Conservation (phyloP, 2,113 vertebrate species). For the Etheostoma cragini region DNA sequence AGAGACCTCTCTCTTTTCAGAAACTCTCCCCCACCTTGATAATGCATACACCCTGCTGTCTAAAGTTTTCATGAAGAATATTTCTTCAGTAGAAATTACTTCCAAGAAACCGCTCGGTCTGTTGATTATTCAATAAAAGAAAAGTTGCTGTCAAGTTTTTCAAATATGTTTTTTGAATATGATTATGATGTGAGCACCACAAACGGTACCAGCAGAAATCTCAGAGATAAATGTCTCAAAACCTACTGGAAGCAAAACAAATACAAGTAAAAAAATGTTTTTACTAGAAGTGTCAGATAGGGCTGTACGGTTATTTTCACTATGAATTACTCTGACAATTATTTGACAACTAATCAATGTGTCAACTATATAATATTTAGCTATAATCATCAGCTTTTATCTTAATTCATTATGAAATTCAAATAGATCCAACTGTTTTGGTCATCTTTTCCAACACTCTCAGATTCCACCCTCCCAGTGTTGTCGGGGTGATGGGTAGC, state of each 20-base stretch:
- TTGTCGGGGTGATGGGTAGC: conserved; percentile 94
- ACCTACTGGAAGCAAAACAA: neutral
- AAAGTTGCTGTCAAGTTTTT: too few species aligned
- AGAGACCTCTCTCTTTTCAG: neutral
- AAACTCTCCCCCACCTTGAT: neutral
- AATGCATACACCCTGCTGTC: neutral
- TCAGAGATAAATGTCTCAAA: neutral
- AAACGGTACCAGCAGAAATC: neutral
- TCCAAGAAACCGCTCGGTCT: neutral
- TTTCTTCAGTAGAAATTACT: neutral
- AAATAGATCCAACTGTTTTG: neutral
- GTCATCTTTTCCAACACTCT: conserved; percentile 21
- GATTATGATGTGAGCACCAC: neutral
- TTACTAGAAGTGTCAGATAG: neutral
- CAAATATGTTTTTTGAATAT: too few species aligned
- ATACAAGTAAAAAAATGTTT: neutral
- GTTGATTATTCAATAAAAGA: too few species aligned
- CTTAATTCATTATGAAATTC: neutral
- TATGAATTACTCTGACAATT: too few species aligned
- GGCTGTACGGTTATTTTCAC: neutral
- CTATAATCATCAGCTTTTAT: too few species aligned
- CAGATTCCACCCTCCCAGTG: conserved; percentile 94
- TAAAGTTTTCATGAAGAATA: neutral
- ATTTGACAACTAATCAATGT: too few species aligned
- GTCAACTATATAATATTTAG: neutral